Evolutionary conservation across 2,797 vertebrate species (phyloP).

Genomic region (Micropoecilia bifurca): DNA sequence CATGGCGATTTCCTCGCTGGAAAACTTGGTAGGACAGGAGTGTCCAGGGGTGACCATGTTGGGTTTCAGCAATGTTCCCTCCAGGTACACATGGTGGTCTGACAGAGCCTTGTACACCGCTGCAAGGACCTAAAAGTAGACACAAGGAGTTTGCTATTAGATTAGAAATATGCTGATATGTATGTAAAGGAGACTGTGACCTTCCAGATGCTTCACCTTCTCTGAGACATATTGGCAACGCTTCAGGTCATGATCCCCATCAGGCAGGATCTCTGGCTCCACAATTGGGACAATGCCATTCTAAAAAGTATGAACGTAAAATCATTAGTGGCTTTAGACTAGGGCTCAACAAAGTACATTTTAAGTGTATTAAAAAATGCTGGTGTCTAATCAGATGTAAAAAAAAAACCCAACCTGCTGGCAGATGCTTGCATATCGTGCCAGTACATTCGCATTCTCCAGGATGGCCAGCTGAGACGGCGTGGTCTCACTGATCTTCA

Average conservation of each 20-base stretch:
- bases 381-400: background rate
- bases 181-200: background rate
- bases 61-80: slow-evolving; percentile 96
- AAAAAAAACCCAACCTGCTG: slow-evolving; percentile 87
- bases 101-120: slow-evolving; percentile 96
- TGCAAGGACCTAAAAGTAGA: slow-evolving; percentile 87
- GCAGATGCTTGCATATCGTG: slow-evolving; percentile 98
- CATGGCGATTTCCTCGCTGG: slow-evolving; percentile 91
- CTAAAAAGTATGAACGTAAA: slow-evolving; percentile 65
- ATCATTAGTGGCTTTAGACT: background rate
- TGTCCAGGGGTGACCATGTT: slow-evolving; percentile 99
- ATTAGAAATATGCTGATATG: background rate
- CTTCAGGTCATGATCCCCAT: slow-evolving; percentile 97
- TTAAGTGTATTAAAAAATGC: background rate
- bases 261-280: slow-evolving; percentile 96
- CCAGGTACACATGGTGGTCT: slow-evolving; percentile 96
- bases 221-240: slow-evolving; percentile 96
- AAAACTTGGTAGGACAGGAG: slow-evolving; percentile 91
- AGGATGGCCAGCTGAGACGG: slow-evolving; percentile 92
- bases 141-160: background rate
- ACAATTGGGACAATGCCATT: slow-evolving; percentile 98
- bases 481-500: slow-evolving; percentile 94
- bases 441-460: slow-evolving; percentile 97
- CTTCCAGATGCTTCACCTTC: slow-evolving; percentile 83
- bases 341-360: background rate